Evolutionary conservation across 2,113 vertebrate genomes (phyloP), one percentile per base, ranked within the genome.

Genomic region (Eptesicus fuscus): DNA sequence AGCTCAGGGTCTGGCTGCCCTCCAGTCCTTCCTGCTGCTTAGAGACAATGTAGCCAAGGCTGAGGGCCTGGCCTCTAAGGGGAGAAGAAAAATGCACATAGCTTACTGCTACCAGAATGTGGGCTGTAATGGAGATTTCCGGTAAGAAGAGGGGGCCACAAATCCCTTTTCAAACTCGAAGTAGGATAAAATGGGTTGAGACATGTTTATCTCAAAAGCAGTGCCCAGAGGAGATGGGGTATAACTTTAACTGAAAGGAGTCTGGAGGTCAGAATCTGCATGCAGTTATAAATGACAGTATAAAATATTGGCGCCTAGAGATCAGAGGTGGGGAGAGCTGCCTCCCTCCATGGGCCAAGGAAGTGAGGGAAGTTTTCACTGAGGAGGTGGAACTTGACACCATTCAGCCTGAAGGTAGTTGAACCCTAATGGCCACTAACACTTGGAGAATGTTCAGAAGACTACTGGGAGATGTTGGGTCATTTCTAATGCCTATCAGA

Each of bases 11-110:
- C 94, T 96, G 96, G 96, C 95, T 73, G 65, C 74, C 70, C 78
- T 95, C 96, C 95, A 96, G 95, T 51, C 61, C 91, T 96, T 96
- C 96, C 90, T 96, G 87, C 90, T 17, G 20, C 70, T 91, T 95
- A 16, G 91, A 97, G 74, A 97, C 97, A 96, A 42, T 96, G 91
- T 97, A 92, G 85, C 96, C 74, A 85, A 95, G 47, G 78, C 74
- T 91, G 67, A 97, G 96, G 88, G 63, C 90, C 74, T 94, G 30
- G 93, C 77, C 59, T 74, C 65, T 17, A 83, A 49, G 30, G 88
- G 76, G 71, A 53, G 30, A 83, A 44, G 56, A 44, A 20, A 82
- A 44, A 10, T 10, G 25, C 32, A 35, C 67, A 59, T 5, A 61
- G 25, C 70, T 65, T 40, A 83, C 71, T 49, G 63, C 85, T 49